Base-by-base conservation (phyloP, 2,888 invertebrate genomes). In the Lycocerus yunnanus region DNA sequence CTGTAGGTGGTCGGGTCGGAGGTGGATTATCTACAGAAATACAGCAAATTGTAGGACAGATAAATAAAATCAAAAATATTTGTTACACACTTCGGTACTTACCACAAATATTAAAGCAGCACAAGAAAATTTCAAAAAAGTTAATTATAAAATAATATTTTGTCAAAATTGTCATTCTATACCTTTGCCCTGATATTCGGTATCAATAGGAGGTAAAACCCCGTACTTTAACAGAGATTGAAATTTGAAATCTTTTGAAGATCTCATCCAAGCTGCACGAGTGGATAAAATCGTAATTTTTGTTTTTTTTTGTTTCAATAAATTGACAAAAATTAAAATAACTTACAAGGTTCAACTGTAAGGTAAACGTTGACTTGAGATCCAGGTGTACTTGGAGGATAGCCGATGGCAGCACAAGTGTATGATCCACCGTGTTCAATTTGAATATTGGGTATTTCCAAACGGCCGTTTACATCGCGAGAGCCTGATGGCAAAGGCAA, bases 381-480 rank as follows among this genome's bases (percentile, higher is more conserved):
- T 72, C 93, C 94, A 5, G 92, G 90, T 1, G 90, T 88, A 58
- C 90, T 88, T 24, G 88, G 83, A 15, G 93, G 88, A 83, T 92
- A 93, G 4, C 91, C 91, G 8, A 91, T 87, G 1, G 96, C 95
- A 85, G 94, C 93, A 85, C 98, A 98, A 72, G 94, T 89, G 87
- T 97, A 98, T 1, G 90, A 89, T 58, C 97, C 97, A 16, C 92
- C 89, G 81, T 97, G 94, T 66, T 92, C 91, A 14, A 92, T 79
- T 82, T 93, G 90, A 74, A 97, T 94, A 84, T 93, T 92, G 6
- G 93, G 94, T 85, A 98, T 95, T 88, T 96, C 96, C 75, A 98
- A 88, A 70, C 97, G 92, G 71, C 97, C 97, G 70, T 91, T 91
- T 68, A 88, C 84, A 80, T 95, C 94, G 0, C 88, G 89, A n/a